Conservation (phyloP, 2,888 invertebrate genomes). For the Trisateles emortualis region DNA sequence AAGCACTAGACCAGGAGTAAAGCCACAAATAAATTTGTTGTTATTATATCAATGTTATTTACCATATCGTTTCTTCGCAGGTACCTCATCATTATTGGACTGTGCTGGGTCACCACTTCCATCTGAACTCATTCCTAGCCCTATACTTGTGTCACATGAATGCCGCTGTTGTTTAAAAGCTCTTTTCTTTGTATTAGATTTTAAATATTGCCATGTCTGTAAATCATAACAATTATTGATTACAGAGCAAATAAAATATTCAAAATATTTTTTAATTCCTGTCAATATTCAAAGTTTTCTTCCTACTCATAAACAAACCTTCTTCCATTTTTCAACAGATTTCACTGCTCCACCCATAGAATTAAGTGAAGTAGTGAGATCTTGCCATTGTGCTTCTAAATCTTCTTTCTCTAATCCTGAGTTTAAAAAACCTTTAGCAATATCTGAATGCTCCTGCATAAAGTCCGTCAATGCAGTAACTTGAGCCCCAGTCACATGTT, state of each 20-base stretch:
- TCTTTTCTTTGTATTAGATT: constrained; percentile 50
- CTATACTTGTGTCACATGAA: constrained; percentile 44
- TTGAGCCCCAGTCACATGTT: constrained; percentile 52
- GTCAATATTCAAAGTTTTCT: constrained; percentile 3
- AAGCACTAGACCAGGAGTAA: too few species aligned
- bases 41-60: too few species aligned
- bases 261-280: too few species aligned
- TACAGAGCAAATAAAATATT: too few species aligned
- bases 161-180: constrained; percentile 44
- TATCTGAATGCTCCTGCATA: constrained; percentile 52
- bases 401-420: constrained; percentile 50
- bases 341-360: constrained; percentile 51
- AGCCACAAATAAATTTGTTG: too few species aligned
- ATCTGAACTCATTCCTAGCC: constrained; percentile 26
- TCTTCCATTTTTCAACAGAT: constrained; percentile 57
- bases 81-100: constrained; percentile 35
- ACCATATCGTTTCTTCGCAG: constrained; percentile 35
- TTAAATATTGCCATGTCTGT: constrained; percentile 56
- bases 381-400: constrained; percentile 51
- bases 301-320: constrained; percentile 40
- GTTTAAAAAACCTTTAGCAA: constrained; percentile 46
- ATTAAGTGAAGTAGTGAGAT: constrained; percentile 43
- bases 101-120: constrained; percentile 37
- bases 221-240: too few species aligned
- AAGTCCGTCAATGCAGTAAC: constrained; percentile 53